phyloP scores from a whole-genome alignment of 2,888 invertebrate species.

The Strigamia maritima region DNA sequence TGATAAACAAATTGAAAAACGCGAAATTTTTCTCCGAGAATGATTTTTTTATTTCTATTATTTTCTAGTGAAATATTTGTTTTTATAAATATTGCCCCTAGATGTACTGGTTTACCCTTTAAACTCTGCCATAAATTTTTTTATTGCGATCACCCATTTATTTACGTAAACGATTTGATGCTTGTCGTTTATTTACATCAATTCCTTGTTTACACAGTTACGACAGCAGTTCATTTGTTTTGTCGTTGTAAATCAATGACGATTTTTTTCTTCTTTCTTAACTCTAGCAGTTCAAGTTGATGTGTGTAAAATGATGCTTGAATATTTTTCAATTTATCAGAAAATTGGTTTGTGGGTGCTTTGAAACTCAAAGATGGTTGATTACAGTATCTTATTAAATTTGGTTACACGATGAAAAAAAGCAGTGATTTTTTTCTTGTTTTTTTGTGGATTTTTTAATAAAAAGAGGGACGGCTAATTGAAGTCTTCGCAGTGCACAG shows the following conservation, averaged over 20 bases:
- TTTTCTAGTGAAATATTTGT: no score
- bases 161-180: background rate
- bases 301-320: background rate
- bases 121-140: background rate
- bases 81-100: background rate
- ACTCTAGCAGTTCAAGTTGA: background rate
- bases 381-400: background rate
- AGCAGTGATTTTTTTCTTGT: background rate
- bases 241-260: background rate
- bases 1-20: no score
- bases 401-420: background rate
- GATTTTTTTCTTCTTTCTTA: background rate
- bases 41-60: no score
- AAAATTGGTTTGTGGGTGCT: background rate
- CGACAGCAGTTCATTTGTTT: background rate
- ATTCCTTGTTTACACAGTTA: background rate
- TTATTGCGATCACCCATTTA: background rate
- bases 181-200: background rate
- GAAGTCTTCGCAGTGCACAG: background rate
- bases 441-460: background rate
- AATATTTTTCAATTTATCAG: background rate
- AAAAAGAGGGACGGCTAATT: background rate
- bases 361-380: background rate
- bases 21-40: no score
- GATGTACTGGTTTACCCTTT: background rate